phyloP scores from a whole-genome alignment of 2,888 invertebrate species.

The Lomographa bimaculata region DNA sequence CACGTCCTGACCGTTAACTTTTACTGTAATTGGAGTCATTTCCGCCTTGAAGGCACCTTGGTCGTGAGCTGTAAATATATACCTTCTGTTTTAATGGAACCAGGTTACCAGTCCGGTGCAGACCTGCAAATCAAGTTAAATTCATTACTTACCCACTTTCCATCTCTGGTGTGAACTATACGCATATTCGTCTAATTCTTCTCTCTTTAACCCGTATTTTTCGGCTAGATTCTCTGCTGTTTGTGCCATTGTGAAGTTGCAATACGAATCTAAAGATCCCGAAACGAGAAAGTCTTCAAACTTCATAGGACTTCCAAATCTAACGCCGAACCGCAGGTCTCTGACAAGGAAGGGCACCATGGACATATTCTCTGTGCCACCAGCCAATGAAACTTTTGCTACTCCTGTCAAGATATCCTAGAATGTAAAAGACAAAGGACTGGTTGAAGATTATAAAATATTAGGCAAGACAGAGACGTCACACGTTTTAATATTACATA shows the following conservation, averaged over 20 bases:
- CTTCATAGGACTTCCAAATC: not conserved
- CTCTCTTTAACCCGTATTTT: slow-evolving; percentile 68
- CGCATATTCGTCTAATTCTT: slow-evolving; percentile 91
- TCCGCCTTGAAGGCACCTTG: slow-evolving; percentile 5
- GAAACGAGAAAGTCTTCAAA: slow-evolving; percentile 78
- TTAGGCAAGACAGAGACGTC: no score
- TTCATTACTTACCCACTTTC: slow-evolving; percentile 65
- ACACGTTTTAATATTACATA: no score
- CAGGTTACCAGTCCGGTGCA: no score
- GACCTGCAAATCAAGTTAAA: no score
- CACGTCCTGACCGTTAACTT: not conserved
- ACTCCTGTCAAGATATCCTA: slow-evolving; percentile 93
- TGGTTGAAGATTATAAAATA: no score
- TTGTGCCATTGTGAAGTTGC: slow-evolving; percentile 93
- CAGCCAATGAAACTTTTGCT: slow-evolving; percentile 90
- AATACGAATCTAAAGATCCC: slow-evolving; percentile 84
- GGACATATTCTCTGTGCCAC: slow-evolving; percentile 96
- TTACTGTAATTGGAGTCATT: slow-evolving; percentile 2
- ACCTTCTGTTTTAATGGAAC: no score
- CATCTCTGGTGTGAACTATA: slow-evolving; percentile 90
- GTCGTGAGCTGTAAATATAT: not conserved
- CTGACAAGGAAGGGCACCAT: slow-evolving; percentile 81
- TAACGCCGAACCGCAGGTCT: slow-evolving; percentile 61
- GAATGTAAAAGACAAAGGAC: slow-evolving; percentile 5
- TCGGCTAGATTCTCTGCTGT: slow-evolving; percentile 94